phyloP scores from a whole-genome alignment of 2,797 vertebrate genomes.

The Dendrocincla fuliginosa region DNA sequence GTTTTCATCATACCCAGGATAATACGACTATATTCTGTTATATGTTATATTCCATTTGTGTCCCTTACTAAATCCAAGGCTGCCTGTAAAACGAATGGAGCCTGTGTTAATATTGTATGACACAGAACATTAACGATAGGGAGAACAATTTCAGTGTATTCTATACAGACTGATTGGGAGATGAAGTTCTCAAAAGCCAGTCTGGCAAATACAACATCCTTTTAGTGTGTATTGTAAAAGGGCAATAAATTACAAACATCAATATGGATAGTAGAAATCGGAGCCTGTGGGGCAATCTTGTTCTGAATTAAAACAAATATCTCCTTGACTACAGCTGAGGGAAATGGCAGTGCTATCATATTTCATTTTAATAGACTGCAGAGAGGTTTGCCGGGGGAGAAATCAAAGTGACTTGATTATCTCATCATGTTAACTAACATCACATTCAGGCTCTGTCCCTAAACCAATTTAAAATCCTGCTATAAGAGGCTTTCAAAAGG shows the following conservation, averaged over 20 bases:
- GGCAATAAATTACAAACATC: constrained; percentile 32
- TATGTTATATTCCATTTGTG: background rate
- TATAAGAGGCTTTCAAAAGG: background rate
- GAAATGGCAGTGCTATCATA: constrained; percentile 15
- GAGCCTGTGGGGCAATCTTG: constrained; percentile 29
- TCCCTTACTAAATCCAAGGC: background rate
- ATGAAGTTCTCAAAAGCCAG: constrained; percentile 13
- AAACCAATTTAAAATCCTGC: constrained; percentile 28
- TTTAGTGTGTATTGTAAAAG: constrained; percentile 1
- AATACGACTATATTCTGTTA: background rate
- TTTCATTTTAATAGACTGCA: constrained; percentile 67
- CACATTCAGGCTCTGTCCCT: constrained; percentile 12
- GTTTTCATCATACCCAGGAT: background rate
- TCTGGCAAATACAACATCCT: background rate
- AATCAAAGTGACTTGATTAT: constrained; percentile 61
- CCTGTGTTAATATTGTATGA: background rate
- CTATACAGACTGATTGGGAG: background rate
- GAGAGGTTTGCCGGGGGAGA: constrained; percentile 39
- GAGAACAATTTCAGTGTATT: background rate
- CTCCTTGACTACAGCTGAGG: constrained; percentile 26
- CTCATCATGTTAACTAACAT: constrained; percentile 49
- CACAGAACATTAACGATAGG: background rate
- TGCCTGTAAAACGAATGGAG: background rate
- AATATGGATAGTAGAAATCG: background rate
- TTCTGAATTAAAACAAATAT: constrained; percentile 48